Conservation (phyloP, 2,888 invertebrate species). For the Embidobia sp. region DNA sequence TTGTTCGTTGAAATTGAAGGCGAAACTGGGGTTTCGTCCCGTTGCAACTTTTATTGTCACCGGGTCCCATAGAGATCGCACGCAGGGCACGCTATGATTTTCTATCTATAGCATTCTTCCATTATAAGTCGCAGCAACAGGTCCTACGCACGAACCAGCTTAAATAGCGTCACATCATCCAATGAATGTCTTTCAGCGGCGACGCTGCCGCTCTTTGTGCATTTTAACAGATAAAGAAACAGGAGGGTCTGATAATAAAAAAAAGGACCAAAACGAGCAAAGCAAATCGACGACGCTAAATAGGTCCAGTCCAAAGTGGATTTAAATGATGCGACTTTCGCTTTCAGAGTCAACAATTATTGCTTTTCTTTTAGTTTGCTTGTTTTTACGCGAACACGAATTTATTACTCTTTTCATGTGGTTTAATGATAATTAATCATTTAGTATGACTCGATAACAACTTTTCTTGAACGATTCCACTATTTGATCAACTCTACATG, state of each 20-base stretch:
- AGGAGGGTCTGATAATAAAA: constrained; percentile 31
- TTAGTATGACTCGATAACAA: no score
- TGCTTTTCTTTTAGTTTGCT: no score
- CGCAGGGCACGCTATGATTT: constrained; percentile 72
- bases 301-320: constrained; percentile 68
- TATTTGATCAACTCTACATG: no score
- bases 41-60: constrained; percentile 66
- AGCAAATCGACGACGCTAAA: constrained; percentile 37
- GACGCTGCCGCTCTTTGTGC: constrained; percentile 68
- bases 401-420: no score
- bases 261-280: constrained; percentile 29
- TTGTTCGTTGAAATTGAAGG: constrained; percentile 70
- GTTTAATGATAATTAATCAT: no score
- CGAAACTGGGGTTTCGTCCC: constrained; percentile 61
- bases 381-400: no score
- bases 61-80: constrained; percentile 63
- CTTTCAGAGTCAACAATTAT: no score
- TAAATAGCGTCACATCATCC: constrained; percentile 72
- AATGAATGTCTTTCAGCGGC: constrained; percentile 69
- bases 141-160: constrained; percentile 75
- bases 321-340: no score
- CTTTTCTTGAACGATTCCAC: no score
- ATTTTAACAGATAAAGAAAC: constrained; percentile 63
- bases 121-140: constrained; percentile 78
- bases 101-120: constrained; percentile 78